Evolutionary conservation across 1,140 invertebrate genomes (phyloP), one percentile per base, ranked within the genome.

Genomic region (Lepidurus arcticus): DNA sequence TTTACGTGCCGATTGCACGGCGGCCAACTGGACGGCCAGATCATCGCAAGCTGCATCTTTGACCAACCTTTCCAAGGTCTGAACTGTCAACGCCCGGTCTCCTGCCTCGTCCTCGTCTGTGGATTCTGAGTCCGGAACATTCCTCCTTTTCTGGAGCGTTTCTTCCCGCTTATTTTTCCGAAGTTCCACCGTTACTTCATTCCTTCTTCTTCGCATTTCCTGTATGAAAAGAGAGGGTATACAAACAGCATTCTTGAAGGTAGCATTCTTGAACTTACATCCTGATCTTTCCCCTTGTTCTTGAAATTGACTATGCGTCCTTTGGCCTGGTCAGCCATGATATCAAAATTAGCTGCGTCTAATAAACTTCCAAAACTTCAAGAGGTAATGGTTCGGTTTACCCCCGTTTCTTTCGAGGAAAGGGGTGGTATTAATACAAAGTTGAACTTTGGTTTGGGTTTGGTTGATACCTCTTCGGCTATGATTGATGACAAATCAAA

Each of bases 101-200:
- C 53, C 53, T 13, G 42, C 75, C 44, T 83, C 82, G 75, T 83
- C 82, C 73, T 80, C 81, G 74, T 81, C 81, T 85, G 92, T 92
- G 8, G 91, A 92, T 83, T 94, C 92, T 82, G 89, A 88, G 80
- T 90, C 88, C 79, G 93, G 93, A 77, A 98, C 94, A 89, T 99
- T 99, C 83, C 97, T 89, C 83, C 96, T 89, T 87, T 99, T 99
- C 80, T 95, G 91, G 81, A 98, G 87, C 26, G 95, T 96, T 87
- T 98, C 96, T 84, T 99, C 96, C 80, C 96, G 90, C 88, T 98
- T 98, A 84, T 95, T 96, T 89, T 98, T 98, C 80, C 97, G 89
- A 76, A 99, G 87, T 86, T 98, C 96, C 8, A 98, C 93, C 79
- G 94, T 97, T 44, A 96, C 93, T 89, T 98, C 97, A 85, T 94